Evolutionary conservation across 2,888 invertebrate genomes (phyloP).

Genomic region (Phyllotreta cruciferae): DNA sequence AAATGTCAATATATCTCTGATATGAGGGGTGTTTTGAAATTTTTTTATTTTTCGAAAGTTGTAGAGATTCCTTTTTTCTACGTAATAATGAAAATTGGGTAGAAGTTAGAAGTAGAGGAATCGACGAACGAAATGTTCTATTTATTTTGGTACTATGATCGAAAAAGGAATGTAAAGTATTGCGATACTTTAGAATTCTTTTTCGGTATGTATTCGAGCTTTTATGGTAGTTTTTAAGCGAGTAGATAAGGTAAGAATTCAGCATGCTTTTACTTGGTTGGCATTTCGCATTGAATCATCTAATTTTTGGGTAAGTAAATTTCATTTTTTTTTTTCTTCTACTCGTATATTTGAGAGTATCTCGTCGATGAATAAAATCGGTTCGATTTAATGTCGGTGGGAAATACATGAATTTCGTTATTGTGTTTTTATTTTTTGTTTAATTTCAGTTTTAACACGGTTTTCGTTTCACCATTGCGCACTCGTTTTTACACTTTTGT

Average conservation of each 20-base stretch:
- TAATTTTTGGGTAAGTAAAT: slow-evolving; percentile 20
- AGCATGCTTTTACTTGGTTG: slow-evolving; percentile 17
- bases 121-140: too few species aligned
- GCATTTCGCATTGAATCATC: slow-evolving; percentile 20
- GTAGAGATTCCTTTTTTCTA: too few species aligned
- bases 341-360: slow-evolving; percentile 28
- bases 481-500: slow-evolving; percentile 16
- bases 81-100: too few species aligned
- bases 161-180: too few species aligned
- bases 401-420: slow-evolving; percentile 39
- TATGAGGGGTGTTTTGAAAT: too few species aligned
- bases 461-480: slow-evolving; percentile 5
- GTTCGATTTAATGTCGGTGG: slow-evolving; percentile 36
- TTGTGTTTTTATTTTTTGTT: slow-evolving; percentile 23
- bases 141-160: too few species aligned
- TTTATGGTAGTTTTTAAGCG: slow-evolving; percentile 24
- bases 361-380: slow-evolving; percentile 1
- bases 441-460: slow-evolving; percentile 9
- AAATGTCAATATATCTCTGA: too few species aligned
- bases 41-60: too few species aligned
- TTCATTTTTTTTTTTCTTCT: slow-evolving; percentile 11
- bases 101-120: too few species aligned
- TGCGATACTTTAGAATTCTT: slow-evolving; percentile 1
- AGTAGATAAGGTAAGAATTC: slow-evolving; percentile 28
- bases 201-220: slow-evolving; percentile 1